Evolutionary conservation across 2,888 invertebrate genomes (phyloP), one percentile per base, ranked within the genome.

Genomic region (Aplocera efformata): DNA sequence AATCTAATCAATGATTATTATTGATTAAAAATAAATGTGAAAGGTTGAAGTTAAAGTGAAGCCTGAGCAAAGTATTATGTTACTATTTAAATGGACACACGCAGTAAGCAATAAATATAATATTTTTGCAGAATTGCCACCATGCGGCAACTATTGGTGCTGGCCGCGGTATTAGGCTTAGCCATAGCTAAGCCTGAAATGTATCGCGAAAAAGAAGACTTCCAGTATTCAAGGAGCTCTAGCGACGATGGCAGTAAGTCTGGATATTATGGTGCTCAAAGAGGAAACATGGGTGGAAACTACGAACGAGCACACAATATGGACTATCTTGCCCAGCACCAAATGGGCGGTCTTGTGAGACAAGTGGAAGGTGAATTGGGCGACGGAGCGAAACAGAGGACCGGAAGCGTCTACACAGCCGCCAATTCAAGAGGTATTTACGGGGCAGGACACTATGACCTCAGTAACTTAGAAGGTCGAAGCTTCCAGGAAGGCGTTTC

Each of bases 211-310:
- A 82, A 73, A 42, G 88, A 89, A 68, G 88, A 89, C 47, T 89
- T 89, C 48, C 72, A 89, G 60, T 89, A 66, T 58, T 78, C 86
- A 9, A 72, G 89, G 55, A 86, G 84, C 50, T 86, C 86, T n/a
- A 68, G 83, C 1, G 88, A 86, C 40, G 88, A 88, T 13, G 89
- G 88, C 7, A 55, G 55, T 7, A 88, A 86, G 56, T 63, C 84
- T 7, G 89, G 89, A 7, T 88, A 46, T 51, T 89, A 89, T 45
- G 86, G 79, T 8, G 81, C 89, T 6, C 88, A 88, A 47, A 70
- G 86, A 54, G 89, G 89, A n/a, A 89, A 89, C 46, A 80, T 86
- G 85, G 88, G 88, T 8, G 88, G 88, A 1, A 89, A 89, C 53
- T 89, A 72, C 52, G 89, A 89, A 66, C 70, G 68, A 20, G 79